These are phyloP conservation scores for Strigops habroptila DNA, from an alignment of 2,113 vertebrate genomes.

Conservation along the genomic window DNA sequence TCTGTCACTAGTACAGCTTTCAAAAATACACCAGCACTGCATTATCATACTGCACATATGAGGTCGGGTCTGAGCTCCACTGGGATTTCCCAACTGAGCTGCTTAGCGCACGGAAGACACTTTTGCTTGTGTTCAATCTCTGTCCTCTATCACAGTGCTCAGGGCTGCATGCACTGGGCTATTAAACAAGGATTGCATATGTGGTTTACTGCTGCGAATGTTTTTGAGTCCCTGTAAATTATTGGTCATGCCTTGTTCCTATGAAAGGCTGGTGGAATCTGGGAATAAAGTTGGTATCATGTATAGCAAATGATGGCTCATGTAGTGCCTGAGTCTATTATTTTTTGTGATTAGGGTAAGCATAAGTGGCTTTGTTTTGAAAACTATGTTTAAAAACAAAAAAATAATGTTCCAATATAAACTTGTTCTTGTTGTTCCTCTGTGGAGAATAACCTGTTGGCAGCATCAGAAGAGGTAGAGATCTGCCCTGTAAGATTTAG, in stretches of 20 bases:
- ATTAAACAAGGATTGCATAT: background rate
- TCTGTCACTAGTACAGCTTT: background rate
- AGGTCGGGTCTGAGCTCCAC: background rate
- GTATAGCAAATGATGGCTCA: background rate
- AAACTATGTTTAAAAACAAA: background rate
- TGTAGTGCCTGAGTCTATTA: background rate
- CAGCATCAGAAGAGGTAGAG: background rate
- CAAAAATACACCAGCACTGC: background rate
- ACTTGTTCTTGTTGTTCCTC: background rate
- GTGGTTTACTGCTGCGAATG: background rate
- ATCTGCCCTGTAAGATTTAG: background rate
- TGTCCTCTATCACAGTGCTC: background rate
- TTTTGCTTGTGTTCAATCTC: background rate
- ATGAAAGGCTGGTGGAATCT: background rate
- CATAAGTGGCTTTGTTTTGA: background rate
- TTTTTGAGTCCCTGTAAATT: background rate
- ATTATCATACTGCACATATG: rapidly evolving
- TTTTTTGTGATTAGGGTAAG: background rate
- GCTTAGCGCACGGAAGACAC: background rate
- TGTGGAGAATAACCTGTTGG: background rate
- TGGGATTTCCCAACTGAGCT: background rate
- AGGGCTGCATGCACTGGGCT: background rate
- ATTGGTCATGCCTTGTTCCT: background rate
- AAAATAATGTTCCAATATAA: background rate
- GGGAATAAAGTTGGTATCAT: background rate